These are phyloP conservation scores for Amiota communis DNA, from an alignment of 2,888 invertebrate genomes.

Conservation along the genomic window DNA sequence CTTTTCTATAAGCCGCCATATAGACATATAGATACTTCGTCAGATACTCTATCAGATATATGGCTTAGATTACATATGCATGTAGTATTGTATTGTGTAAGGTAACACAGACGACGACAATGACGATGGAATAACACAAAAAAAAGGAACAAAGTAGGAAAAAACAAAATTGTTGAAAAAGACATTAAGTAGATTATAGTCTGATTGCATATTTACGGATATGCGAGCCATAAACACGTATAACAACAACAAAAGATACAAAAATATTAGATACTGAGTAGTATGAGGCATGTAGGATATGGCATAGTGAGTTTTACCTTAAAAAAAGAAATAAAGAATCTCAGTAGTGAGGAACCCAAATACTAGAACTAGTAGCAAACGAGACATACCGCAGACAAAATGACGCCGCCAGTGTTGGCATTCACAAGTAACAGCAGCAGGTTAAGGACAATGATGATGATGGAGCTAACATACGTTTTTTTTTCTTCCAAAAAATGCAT, in stretches of 20 bases:
- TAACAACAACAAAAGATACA: slow-evolving; percentile 10
- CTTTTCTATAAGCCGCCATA: neutral
- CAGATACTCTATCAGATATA: too few species aligned
- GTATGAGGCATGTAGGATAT: neutral
- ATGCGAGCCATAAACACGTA: slow-evolving; percentile 57
- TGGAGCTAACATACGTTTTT: neutral
- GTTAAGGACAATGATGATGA: neutral
- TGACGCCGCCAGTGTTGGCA: slow-evolving; percentile 50
- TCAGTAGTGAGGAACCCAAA: neutral
- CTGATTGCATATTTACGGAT: slow-evolving; percentile 67
- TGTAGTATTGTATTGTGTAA: too few species aligned
- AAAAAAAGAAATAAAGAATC: too few species aligned
- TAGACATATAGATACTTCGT: too few species aligned
- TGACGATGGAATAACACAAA: slow-evolving; percentile 37
- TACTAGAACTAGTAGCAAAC: slow-evolving; percentile 13
- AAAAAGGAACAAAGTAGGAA: slow-evolving; percentile 26
- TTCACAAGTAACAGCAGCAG: slow-evolving; percentile 14
- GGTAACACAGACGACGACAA: too few species aligned
- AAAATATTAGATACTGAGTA: neutral
- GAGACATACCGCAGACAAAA: slow-evolving; percentile 58
- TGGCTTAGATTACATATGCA: too few species aligned
- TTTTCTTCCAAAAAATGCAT: neutral
- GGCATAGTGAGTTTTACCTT: too few species aligned
- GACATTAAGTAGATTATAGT: slow-evolving; percentile 67
- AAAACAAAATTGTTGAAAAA: slow-evolving; percentile 49